Conservation (phyloP, 2,113 vertebrate genomes). For the Stigmatopora nigra region DNA sequence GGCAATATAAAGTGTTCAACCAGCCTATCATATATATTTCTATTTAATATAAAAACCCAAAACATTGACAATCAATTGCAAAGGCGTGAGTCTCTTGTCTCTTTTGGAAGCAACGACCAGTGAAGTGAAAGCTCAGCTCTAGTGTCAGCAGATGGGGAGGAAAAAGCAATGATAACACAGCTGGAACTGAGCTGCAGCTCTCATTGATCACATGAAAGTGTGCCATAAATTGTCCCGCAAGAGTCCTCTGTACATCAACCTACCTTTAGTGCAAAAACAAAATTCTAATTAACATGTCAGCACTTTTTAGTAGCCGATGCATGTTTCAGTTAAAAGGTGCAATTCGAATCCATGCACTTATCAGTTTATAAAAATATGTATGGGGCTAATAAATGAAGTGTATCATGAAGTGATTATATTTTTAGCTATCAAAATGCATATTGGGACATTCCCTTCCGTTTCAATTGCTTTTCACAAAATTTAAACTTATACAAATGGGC, state of each 20-base stretch:
- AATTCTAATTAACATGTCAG: not conserved
- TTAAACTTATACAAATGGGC: too few species aligned
- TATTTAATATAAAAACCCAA: slow-evolving; percentile 30
- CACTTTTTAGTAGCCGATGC: not conserved
- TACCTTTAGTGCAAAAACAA: not conserved
- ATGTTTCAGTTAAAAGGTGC: too few species aligned
- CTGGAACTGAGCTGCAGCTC: slow-evolving; percentile 37
- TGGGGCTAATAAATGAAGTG: not conserved
- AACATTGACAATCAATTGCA: slow-evolving; percentile 37
- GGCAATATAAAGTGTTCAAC: too few species aligned
- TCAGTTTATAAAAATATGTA: not conserved
- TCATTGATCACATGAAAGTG: slow-evolving; percentile 40
- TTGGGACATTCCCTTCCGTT: too few species aligned
- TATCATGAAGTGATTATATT: not conserved
- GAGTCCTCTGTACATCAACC: slow-evolving; percentile 8
- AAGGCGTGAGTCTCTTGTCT: slow-evolving; percentile 13
- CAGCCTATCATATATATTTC: too few species aligned
- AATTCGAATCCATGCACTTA: not conserved
- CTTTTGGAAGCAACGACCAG: slow-evolving; percentile 35
- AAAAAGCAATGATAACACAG: slow-evolving; percentile 44
- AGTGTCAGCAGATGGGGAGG: slow-evolving; percentile 57
- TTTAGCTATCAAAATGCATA: too few species aligned
- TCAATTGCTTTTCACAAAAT: too few species aligned
- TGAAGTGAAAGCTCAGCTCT: slow-evolving; percentile 51
- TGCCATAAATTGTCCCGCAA: slow-evolving; percentile 25